A percentile compares a stretch with the other conserved stretches of the same genome.
These are phyloP conservation scores for Eurytoma adleriae DNA, from an alignment of 2,888 invertebrate species.

Conservation along the genomic window DNA sequence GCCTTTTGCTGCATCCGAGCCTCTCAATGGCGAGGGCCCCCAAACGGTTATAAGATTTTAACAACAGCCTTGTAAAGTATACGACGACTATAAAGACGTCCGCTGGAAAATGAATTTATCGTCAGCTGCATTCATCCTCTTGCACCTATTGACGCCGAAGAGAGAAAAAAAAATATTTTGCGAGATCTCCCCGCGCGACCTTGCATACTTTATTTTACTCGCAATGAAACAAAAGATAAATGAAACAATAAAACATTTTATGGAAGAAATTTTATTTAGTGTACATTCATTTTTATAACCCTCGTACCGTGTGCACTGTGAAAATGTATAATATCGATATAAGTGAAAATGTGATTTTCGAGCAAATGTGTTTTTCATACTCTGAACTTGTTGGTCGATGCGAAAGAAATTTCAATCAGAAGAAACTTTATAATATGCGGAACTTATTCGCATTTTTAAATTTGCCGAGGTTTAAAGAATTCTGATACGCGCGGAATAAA, in stretches of 20 bases:
- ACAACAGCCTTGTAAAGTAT: conserved; percentile 46
- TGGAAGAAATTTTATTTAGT: too few relatives aligned
- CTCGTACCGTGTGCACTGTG: too few relatives aligned
- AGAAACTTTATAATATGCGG: too few relatives aligned
- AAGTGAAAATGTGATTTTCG: too few relatives aligned
- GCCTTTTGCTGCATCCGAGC: conserved; percentile 14
- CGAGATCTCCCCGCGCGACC: neutral
- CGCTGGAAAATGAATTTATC: conserved; percentile 50
- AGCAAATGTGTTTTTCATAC: too few relatives aligned
- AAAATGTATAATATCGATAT: too few relatives aligned
- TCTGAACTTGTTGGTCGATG: too few relatives aligned
- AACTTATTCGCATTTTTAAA: too few relatives aligned
- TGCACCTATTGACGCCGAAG: conserved; percentile 1
- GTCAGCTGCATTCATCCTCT: conserved; percentile 17
- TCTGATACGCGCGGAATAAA: too few relatives aligned
- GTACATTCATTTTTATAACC: too few relatives aligned
- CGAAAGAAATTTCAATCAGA: too few relatives aligned
- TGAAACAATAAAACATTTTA: neutral
- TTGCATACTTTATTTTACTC: neutral
- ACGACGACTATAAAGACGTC: conserved; percentile 52
- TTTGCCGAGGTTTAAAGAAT: too few relatives aligned
- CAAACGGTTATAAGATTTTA: conserved; percentile 31
- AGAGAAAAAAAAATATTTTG: conserved; percentile 15
- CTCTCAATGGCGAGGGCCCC: neutral
- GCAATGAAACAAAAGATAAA: neutral